phyloP scores from a whole-genome alignment of 2,888 invertebrate genomes.

The Dorcus parallelipipedus region DNA sequence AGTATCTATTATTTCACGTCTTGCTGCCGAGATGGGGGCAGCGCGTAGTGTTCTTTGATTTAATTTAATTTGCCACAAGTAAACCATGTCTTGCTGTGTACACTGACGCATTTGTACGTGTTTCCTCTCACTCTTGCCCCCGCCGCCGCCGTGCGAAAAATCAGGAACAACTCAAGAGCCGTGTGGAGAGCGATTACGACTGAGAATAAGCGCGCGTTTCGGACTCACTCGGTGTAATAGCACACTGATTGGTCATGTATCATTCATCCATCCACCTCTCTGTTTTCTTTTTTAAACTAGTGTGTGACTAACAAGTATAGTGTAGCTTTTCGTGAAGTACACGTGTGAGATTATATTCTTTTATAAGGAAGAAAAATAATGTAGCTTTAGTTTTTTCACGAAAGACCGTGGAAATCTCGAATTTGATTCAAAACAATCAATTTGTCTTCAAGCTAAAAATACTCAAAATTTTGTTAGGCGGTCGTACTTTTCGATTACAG shows the following conservation, averaged over 20 bases:
- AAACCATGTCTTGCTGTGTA: constrained; percentile 34
- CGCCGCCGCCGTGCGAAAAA: constrained; percentile 19
- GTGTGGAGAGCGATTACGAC: constrained; percentile 61
- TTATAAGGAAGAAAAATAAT: background rate
- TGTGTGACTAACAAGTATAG: background rate
- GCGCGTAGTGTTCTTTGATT: too few species aligned
- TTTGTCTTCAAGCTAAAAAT: too few species aligned
- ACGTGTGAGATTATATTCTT: background rate
- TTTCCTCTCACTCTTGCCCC: constrained; percentile 53
- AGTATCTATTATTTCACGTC: too few species aligned
- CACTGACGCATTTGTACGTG: constrained; percentile 41
- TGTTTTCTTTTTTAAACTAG: background rate
- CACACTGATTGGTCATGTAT: constrained; percentile 38
- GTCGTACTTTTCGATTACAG: too few species aligned
- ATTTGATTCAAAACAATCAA: too few species aligned
- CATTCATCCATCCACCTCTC: constrained; percentile 5
- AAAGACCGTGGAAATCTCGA: too few species aligned
- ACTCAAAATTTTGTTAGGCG: too few species aligned
- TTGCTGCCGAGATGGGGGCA: too few species aligned
- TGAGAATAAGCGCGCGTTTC: constrained; percentile 37
- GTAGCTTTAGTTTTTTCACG: too few species aligned
- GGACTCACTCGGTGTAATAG: constrained; percentile 40
- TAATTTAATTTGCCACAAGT: background rate
- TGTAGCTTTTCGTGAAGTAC: background rate
- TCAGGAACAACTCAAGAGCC: constrained; percentile 59